phyloP scores from a whole-genome alignment of 2,888 invertebrate species.

The Parapristionchus giblindavisi region DNA sequence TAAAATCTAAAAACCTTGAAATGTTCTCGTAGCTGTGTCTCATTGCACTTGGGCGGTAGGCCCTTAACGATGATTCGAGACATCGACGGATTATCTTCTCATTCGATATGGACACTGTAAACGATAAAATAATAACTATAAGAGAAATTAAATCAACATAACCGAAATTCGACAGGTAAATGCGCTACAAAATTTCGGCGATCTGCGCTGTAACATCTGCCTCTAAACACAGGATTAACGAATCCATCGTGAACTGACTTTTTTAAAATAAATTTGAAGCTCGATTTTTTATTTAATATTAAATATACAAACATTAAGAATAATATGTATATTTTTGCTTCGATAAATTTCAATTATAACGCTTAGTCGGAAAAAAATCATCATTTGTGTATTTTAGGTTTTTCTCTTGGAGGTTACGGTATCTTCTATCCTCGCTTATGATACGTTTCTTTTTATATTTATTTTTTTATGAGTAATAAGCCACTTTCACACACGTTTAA shows the following conservation, averaged over 20 bases:
- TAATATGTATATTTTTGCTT: no score
- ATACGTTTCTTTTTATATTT: no score
- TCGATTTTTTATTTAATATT: no score
- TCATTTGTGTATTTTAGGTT: no score
- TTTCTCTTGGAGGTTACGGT: no score
- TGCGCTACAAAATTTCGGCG: neutral
- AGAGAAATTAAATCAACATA: neutral
- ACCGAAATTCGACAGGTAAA: neutral
- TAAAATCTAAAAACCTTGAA: constrained; percentile 38
- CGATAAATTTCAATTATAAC: no score
- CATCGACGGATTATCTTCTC: constrained; percentile 42
- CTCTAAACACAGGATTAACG: neutral
- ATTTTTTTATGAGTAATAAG: no score
- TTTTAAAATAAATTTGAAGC: neutral
- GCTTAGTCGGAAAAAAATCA: no score
- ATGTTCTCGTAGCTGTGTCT: constrained; percentile 53
- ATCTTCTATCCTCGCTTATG: no score
- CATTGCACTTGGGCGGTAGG: constrained; percentile 59
- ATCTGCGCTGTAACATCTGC: constrained; percentile 5
- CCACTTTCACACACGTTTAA: no score
- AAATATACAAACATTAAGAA: no score
- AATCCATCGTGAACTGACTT: neutral
- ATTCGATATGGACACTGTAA: neutral
- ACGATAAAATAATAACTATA: neutral
- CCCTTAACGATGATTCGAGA: constrained; percentile 65